phyloP scores from a whole-genome alignment of 2,113 vertebrate species.

The Donacobius atricapilla region DNA sequence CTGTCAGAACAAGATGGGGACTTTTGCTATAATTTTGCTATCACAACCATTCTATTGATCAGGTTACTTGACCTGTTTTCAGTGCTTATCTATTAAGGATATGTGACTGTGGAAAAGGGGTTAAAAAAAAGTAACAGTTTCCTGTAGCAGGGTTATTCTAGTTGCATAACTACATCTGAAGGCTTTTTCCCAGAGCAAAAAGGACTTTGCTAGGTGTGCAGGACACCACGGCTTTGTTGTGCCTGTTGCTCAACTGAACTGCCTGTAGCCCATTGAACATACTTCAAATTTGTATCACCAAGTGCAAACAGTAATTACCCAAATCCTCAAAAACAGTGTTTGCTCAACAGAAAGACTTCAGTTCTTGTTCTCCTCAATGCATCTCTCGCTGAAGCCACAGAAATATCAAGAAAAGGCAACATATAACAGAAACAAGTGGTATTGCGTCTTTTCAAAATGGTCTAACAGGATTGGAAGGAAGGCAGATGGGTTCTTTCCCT shows the following conservation, averaged over 20 bases:
- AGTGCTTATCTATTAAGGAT: not conserved
- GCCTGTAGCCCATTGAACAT: not conserved
- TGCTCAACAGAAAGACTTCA: not conserved
- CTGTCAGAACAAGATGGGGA: not conserved
- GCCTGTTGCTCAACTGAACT: not conserved
- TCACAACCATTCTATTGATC: not conserved
- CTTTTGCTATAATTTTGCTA: not conserved
- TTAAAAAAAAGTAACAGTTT: not conserved
- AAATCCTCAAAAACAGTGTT: not conserved
- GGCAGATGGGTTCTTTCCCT: not conserved
- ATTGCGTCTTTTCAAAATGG: not conserved
- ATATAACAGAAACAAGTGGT: not conserved
- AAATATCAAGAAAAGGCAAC: not conserved
- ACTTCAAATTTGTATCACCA: not conserved
- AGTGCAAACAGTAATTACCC: not conserved
- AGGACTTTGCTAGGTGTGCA: not conserved
- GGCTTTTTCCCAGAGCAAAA: not conserved
- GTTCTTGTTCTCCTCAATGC: not conserved
- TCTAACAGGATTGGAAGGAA: not conserved
- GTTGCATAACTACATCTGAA: not conserved
- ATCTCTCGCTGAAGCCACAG: not conserved
- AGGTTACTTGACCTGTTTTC: not conserved
- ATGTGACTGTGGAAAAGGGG: not conserved
- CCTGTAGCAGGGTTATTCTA: not conserved
- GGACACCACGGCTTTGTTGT: not conserved